Conservation (phyloP, 1,140 invertebrate species). For the Doryteuthis pealeii region DNA sequence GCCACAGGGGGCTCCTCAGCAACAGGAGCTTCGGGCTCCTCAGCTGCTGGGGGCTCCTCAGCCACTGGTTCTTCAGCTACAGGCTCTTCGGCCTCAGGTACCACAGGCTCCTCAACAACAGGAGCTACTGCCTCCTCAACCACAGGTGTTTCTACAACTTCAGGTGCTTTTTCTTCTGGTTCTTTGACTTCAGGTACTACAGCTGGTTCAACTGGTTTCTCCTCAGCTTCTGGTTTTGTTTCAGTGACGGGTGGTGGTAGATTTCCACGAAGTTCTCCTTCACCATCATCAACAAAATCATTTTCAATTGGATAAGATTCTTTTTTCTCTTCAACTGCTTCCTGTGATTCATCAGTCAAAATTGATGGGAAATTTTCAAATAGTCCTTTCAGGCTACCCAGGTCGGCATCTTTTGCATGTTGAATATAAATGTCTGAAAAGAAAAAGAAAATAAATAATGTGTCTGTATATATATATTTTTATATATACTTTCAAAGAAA, state of each 20-base stretch:
- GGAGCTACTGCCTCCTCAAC: too few relatives aligned
- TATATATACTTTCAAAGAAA: too few relatives aligned
- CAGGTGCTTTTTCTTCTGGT: not conserved
- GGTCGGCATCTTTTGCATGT: not conserved
- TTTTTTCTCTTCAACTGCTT: not conserved
- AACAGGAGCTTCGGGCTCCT: too few relatives aligned
- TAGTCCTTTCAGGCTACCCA: not conserved
- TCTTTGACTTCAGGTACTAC: not conserved
- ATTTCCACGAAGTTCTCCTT: not conserved
- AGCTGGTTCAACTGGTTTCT: not conserved
- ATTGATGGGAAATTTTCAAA: too few relatives aligned
- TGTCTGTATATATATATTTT: too few relatives aligned
- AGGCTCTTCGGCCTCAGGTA: too few relatives aligned
- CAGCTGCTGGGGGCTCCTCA: too few relatives aligned
- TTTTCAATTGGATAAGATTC: slow-evolving; percentile 4
- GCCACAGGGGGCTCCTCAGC: too few relatives aligned
- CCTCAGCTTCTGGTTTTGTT: not conserved
- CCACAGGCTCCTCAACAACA: too few relatives aligned
- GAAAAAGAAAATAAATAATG: not conserved
- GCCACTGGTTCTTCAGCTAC: too few relatives aligned
- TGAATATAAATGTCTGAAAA: not conserved
- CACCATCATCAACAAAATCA: slow-evolving; percentile 7
- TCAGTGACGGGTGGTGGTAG: not conserved
- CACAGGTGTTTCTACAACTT: too few relatives aligned
- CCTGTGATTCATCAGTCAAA: too few relatives aligned